Conservation (phyloP, 1,140 invertebrate genomes). For the Plodia interpunctella region DNA sequence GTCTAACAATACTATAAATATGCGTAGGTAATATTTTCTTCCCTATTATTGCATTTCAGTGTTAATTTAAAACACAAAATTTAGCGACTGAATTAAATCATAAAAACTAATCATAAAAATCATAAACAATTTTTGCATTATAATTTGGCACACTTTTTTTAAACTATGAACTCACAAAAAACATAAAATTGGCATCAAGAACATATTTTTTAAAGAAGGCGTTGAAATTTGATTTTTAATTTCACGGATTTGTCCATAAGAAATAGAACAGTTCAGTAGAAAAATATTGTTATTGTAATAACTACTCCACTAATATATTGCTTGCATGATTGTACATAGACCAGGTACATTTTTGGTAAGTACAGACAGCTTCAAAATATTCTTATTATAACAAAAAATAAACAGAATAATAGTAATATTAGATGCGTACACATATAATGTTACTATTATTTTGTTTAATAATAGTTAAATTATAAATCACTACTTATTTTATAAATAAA, state of each 20-base stretch:
- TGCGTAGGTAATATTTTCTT: no score
- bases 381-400: slow-evolving; percentile 13
- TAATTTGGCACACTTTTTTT: background rate
- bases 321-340: slow-evolving; percentile 15
- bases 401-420: no score
- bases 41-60: no score
- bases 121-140: background rate
- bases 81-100: no score
- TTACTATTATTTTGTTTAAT: no score
- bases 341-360: slow-evolving; percentile 17
- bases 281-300: background rate
- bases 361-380: slow-evolving; percentile 3
- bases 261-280: background rate
- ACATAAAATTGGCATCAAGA: background rate
- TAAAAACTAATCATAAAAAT: background rate
- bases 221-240: no score
- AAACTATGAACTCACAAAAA: background rate
- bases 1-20: no score
- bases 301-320: slow-evolving; percentile 12
- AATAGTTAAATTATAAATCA: no score
- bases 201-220: background rate
- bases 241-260: background rate
- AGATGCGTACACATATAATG: no score
- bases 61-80: no score
- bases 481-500: background rate